Conservation (phyloP, 2,113 vertebrate genomes). For the Apodemus speciosus region DNA sequence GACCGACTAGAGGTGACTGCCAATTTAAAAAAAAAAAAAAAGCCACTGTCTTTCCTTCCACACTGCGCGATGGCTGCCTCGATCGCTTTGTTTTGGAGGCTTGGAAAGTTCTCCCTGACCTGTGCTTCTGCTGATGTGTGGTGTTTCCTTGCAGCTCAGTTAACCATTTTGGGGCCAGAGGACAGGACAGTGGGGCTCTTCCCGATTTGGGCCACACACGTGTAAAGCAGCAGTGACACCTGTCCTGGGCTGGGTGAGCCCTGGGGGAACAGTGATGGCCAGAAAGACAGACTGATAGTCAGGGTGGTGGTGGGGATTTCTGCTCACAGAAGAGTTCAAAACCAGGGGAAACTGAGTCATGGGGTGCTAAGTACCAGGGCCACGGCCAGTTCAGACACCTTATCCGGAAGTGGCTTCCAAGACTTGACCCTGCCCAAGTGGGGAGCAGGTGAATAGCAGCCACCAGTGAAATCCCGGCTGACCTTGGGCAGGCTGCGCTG, state of each 20-base stretch:
- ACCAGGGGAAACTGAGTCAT: slow-evolving; percentile 49
- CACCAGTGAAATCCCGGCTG: background rate
- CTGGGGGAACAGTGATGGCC: rapidly evolving
- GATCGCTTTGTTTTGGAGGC: background rate
- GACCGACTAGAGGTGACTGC: background rate
- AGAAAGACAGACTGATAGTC: background rate
- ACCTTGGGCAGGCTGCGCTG: too few relatives aligned
- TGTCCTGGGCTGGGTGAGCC: background rate
- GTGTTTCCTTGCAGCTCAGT: background rate
- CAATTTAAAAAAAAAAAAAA: background rate
- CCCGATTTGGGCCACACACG: background rate
- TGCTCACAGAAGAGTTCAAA: background rate
- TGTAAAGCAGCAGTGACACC: background rate
- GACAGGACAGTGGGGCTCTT: background rate
- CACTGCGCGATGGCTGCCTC: background rate
- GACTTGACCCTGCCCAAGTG: background rate
- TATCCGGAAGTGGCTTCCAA: background rate
- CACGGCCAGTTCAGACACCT: background rate
- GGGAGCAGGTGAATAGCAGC: background rate
- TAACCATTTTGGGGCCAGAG: slow-evolving; percentile 65
- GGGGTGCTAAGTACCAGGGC: background rate
- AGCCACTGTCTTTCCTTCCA: background rate
- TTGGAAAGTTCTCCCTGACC: background rate
- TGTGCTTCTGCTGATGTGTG: background rate
- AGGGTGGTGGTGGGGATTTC: background rate